Conservation (phyloP, 2,888 invertebrate species). For the Digitonthophagus gazella region DNA sequence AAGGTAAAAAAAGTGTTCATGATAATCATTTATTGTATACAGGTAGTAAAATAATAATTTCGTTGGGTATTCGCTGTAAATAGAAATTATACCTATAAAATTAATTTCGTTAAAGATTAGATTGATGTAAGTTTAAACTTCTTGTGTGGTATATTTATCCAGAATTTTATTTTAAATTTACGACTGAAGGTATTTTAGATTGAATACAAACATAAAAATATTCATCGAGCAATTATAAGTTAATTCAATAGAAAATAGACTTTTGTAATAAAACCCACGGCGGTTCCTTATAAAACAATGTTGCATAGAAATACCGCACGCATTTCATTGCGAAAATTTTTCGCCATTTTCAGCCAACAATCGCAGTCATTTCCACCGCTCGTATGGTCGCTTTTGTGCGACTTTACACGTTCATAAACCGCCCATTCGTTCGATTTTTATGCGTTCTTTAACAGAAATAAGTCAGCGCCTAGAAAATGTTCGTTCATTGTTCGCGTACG, state of each 20-base stretch:
- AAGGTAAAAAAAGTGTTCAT: too few species aligned
- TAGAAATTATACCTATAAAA: not conserved
- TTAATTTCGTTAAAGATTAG: too few species aligned
- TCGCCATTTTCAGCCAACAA: not conserved
- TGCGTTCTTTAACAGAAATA: not conserved
- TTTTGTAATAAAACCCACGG: not conserved
- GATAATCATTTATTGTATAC: too few species aligned
- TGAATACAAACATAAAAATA: not conserved
- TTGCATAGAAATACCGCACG: not conserved
- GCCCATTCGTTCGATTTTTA: too few species aligned
- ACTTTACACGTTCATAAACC: not conserved
- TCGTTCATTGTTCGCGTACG: not conserved
- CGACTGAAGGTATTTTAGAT: too few species aligned
- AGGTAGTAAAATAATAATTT: not conserved
- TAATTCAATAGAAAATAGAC: not conserved
- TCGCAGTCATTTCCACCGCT: not conserved
- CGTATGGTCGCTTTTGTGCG: not conserved
- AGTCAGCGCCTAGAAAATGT: not conserved
- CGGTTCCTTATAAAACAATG: not conserved
- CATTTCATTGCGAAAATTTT: not conserved
- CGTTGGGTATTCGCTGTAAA: too few species aligned
- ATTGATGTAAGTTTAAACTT: too few species aligned
- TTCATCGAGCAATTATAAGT: not conserved
- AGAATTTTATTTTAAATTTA: too few species aligned
- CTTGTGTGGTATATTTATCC: not conserved